These are phyloP conservation scores for Hylaeus volcanicus DNA, from an alignment of 1,140 invertebrate species.

Conservation along the genomic window DNA sequence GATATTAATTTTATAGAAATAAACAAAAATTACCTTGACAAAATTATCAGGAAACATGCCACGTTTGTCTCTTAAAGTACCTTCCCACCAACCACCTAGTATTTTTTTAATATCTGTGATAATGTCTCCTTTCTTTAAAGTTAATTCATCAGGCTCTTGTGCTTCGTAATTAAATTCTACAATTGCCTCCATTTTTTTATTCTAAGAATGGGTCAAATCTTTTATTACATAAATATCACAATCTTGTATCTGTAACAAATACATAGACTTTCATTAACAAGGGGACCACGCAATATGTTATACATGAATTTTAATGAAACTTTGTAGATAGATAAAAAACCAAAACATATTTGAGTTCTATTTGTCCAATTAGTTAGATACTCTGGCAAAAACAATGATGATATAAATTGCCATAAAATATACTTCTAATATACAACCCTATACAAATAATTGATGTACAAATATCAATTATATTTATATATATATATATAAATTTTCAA, in stretches of 20 bases:
- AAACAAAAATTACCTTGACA: slow-evolving; percentile 84
- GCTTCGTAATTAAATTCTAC: slow-evolving; percentile 91
- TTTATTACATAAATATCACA: slow-evolving; percentile 37
- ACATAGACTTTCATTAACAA: background rate
- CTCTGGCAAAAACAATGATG: too few relatives aligned
- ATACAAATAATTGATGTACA: too few relatives aligned
- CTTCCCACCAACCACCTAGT: slow-evolving; percentile 98
- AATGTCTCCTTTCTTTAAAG: slow-evolving; percentile 93
- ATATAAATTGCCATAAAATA: too few relatives aligned
- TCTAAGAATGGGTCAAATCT: slow-evolving; percentile 10
- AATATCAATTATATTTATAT: too few relatives aligned
- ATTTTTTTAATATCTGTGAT: slow-evolving; percentile 91
- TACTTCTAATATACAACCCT: too few relatives aligned
- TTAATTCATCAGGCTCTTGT: slow-evolving; percentile 91
- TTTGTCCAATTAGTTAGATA: too few relatives aligned
- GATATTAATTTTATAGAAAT: background rate
- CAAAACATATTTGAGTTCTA: too few relatives aligned
- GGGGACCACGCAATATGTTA: too few relatives aligned
- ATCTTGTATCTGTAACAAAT: slow-evolving; percentile 37
- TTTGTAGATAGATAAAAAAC: too few relatives aligned
- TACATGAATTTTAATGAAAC: too few relatives aligned
- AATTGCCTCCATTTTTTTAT: slow-evolving; percentile 84
- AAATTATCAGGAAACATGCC: slow-evolving; percentile 99
- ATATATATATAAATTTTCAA: too few relatives aligned
- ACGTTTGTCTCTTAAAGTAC: slow-evolving; percentile 91